Base-by-base conservation (phyloP, 92 coral and sea anemone species). In the Porites lobata region DNA sequence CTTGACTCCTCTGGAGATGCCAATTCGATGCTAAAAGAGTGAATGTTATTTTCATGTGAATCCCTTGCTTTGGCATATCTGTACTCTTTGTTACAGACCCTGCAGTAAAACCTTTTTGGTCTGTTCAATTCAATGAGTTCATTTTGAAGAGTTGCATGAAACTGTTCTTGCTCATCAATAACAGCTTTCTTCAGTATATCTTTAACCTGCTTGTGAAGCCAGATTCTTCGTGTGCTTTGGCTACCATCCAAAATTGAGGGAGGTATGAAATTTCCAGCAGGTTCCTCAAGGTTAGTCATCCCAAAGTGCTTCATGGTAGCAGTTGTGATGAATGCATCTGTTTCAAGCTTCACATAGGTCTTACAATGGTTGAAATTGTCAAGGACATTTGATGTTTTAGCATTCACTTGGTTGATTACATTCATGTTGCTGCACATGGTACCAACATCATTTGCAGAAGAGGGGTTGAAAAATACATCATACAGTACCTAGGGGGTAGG, bases 401-500 rank as follows among this genome's bases (percentile, higher is more conserved):
- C 96, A 91, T 91, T 91, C 50, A 72, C 78, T 66, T 61, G 74
- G 79, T 65, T 69, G 2, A 63, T 86, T 1, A 93, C 93, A 74
- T 90, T 93, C 96, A 93, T 90, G 78, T 90, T 93, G 9, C 90
- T 72, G 69, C 69, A 87, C 96, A 93, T 93, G 3, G 87, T 77
- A 0, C 94, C 96, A 8, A 93, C 74, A 57, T 93, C 96, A 19
- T 47, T 53, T 4, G 69, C 74, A 4, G 89, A 86, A 50, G 76
- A 9, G 11, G 18, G 12, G 1, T 72, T 52, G 54, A 21, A 90
- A 24, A 78, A 79, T 8, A 78, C 77, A 61, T 90, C 82, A 78
- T 85, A 90, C 19, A 90, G 81, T 22, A 85, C 72, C 93, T 90
- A n/a, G 69, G 14, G 6, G 6, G 6, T 43, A 3, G 50, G 50